phyloP scores from a whole-genome alignment of 2,888 invertebrate species.

The Macrosiphum euphorbiae region DNA sequence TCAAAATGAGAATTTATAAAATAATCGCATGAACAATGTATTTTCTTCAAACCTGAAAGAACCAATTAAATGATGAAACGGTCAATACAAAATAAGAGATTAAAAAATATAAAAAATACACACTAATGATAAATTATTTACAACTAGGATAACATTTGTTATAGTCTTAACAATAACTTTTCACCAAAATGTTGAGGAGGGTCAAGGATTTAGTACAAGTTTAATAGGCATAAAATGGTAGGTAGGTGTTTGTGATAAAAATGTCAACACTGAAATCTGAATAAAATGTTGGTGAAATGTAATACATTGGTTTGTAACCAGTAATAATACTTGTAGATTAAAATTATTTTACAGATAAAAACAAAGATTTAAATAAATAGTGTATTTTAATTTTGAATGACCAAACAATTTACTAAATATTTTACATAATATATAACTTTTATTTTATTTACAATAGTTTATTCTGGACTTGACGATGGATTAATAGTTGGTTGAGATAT shows the following conservation, averaged over 20 bases:
- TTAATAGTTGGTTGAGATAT: slow-evolving; percentile 66
- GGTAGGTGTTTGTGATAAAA: background rate
- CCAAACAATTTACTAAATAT: slow-evolving; percentile 20
- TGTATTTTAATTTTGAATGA: slow-evolving; percentile 3
- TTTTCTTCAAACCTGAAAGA: background rate
- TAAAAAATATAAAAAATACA: background rate
- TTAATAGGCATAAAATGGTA: background rate
- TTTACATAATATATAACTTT: slow-evolving; percentile 1
- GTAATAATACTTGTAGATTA: background rate
- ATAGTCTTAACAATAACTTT: background rate
- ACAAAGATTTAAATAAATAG: slow-evolving; percentile 3
- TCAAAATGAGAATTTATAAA: background rate
- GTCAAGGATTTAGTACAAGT: background rate
- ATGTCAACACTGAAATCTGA: background rate
- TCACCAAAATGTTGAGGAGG: background rate
- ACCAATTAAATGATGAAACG: background rate
- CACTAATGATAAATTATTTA: background rate
- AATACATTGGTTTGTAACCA: background rate
- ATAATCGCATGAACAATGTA: background rate
- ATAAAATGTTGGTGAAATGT: background rate
- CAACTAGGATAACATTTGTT: background rate
- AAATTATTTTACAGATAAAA: background rate
- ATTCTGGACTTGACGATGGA: slow-evolving; percentile 54
- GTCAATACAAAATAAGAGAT: background rate
- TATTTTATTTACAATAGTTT: slow-evolving; percentile 47